phyloP scores from a whole-genome alignment of 2,888 invertebrate genomes.

The Oscheius sp. region DNA sequence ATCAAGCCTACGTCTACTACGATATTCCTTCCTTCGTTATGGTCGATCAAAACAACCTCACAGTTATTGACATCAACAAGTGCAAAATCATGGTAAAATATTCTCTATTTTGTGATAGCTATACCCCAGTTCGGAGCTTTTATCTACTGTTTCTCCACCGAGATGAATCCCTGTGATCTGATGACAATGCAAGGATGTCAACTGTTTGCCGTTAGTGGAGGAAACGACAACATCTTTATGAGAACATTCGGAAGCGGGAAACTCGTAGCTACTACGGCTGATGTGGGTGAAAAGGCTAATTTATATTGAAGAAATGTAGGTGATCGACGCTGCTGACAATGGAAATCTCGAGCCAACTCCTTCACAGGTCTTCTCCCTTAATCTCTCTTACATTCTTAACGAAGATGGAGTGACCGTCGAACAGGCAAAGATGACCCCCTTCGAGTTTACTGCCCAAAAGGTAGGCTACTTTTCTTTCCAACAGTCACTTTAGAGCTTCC shows the following conservation, averaged over 20 bases:
- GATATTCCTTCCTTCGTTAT: slow-evolving; percentile 46
- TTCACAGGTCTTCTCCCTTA: slow-evolving; percentile 35
- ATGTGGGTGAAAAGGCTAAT: background rate
- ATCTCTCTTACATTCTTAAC: slow-evolving; percentile 27
- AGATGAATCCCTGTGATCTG: slow-evolving; percentile 41
- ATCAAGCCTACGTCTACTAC: slow-evolving; percentile 50
- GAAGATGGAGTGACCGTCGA: slow-evolving; percentile 17
- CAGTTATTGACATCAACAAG: slow-evolving; percentile 45
- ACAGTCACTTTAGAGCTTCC: slow-evolving; percentile 32
- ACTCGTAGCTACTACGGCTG: slow-evolving; percentile 40
- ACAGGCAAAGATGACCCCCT: slow-evolving; percentile 36
- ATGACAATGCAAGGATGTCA: slow-evolving; percentile 43
- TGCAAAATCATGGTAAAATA: slow-evolving; percentile 53
- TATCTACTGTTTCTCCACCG: slow-evolving; percentile 50
- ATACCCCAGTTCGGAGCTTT: slow-evolving; percentile 47
- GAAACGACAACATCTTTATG: slow-evolving; percentile 38
- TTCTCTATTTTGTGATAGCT: background rate
- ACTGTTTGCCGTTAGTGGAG: slow-evolving; percentile 38
- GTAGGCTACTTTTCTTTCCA: no score
- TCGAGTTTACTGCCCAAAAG: slow-evolving; percentile 17
- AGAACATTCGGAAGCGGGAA: slow-evolving; percentile 41
- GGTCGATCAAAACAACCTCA: slow-evolving; percentile 38
- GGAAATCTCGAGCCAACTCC: slow-evolving; percentile 40
- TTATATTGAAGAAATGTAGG: background rate
- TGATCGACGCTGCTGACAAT: slow-evolving; percentile 41